These are phyloP conservation scores for Halcyon leucocephala DNA, from an alignment of 2,797 vertebrate genomes.

Conservation along the genomic window DNA sequence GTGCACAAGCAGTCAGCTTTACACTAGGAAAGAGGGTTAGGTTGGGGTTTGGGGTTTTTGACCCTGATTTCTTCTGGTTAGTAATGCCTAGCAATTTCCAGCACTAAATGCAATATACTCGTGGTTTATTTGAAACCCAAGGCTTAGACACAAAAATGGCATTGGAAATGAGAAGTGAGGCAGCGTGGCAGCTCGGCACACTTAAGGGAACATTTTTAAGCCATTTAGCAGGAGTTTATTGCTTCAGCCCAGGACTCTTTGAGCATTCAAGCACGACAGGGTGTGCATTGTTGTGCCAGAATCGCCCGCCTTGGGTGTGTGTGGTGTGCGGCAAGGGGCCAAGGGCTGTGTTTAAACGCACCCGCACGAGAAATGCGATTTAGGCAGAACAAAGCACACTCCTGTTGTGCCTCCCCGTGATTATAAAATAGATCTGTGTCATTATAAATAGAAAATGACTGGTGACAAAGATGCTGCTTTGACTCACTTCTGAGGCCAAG, in stretches of 20 bases:
- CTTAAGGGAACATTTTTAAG: constrained; percentile 20
- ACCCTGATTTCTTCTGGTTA: background rate
- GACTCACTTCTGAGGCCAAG: constrained; percentile 33
- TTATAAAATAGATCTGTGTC: constrained; percentile 56
- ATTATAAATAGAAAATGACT: constrained; percentile 67
- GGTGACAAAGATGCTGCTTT: constrained; percentile 57
- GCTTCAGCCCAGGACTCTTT: background rate
- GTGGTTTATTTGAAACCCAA: background rate
- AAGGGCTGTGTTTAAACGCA: constrained; percentile 4
- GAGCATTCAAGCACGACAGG: constrained; percentile 40
- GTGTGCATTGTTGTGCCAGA: constrained; percentile 45
- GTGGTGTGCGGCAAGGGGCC: constrained; percentile 43
- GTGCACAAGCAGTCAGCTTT: background rate
- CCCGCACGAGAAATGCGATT: constrained; percentile 44
- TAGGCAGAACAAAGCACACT: constrained; percentile 56
- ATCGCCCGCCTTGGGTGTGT: background rate
- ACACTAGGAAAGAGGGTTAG: background rate
- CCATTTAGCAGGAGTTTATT: constrained; percentile 29
- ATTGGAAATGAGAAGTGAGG: background rate
- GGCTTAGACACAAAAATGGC: background rate
- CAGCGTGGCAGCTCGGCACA: background rate
- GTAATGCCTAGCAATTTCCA: background rate
- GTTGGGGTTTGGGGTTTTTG: background rate
- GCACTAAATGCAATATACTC: background rate
- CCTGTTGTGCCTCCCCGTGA: constrained; percentile 53